Percentiles rank a stretch among this genome's conserved stretches.
These are phyloP conservation scores for Nephrotoma guestfalica DNA, from an alignment of 2,888 invertebrate genomes.

Conservation along the genomic window DNA sequence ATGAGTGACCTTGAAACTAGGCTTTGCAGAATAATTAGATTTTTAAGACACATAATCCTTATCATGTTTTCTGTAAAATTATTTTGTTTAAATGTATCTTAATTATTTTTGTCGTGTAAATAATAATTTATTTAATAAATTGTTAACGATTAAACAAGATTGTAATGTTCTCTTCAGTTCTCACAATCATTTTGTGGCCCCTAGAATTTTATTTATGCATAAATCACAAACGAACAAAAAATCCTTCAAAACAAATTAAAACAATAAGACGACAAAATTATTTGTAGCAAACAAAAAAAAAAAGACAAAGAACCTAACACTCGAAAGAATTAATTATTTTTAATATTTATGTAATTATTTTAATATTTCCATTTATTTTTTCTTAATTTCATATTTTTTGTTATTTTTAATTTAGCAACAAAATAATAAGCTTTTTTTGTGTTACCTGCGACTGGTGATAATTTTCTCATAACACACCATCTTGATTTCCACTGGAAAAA, in stretches of 20 bases:
- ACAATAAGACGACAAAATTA: neutral
- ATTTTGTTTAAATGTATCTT: neutral
- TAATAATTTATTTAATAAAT: neutral
- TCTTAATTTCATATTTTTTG: neutral
- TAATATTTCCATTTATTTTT: neutral
- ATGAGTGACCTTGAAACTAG: too few species aligned
- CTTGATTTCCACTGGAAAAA: constrained; percentile 48
- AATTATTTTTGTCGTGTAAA: neutral
- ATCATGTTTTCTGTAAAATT: neutral
- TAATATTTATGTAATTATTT: neutral
- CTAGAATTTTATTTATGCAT: neutral
- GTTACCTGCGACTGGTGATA: constrained; percentile 49
- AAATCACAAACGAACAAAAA: neutral
- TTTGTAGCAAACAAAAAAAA: too few species aligned
- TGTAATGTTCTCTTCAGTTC: neutral
- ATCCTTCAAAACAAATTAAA: neutral
- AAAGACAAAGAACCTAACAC: neutral
- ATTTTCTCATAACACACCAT: constrained; percentile 50
- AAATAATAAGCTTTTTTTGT: neutral
- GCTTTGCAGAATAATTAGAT: too few species aligned
- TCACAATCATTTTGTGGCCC: neutral
- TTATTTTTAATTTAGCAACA: neutral
- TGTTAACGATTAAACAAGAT: neutral
- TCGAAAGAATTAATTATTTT: neutral
- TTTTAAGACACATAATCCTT: too few species aligned